phyloP scores from a whole-genome alignment of 2,888 invertebrate genomes.

The Hesperia comma region DNA sequence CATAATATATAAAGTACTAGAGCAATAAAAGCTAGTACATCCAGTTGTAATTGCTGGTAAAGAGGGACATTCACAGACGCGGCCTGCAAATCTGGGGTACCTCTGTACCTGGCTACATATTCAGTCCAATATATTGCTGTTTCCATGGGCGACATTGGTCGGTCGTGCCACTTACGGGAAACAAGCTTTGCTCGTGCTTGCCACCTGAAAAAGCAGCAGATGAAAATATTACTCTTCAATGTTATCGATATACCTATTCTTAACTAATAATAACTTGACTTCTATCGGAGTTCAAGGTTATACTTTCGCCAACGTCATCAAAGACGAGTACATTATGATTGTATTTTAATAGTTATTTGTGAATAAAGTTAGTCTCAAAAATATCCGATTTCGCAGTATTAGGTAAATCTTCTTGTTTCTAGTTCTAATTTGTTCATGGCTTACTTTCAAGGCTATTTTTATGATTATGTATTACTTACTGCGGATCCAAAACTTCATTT shows the following conservation, averaged over 20 bases:
- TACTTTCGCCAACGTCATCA: too few relatives aligned
- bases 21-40: conserved; percentile 69
- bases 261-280: background rate
- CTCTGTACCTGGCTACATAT: conserved; percentile 77
- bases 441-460: too few relatives aligned
- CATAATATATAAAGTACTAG: conserved; percentile 63
- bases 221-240: background rate
- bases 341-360: too few relatives aligned
- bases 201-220: conserved; percentile 55
- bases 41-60: conserved; percentile 72
- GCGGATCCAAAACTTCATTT: conserved; percentile 80
- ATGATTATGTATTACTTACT: conserved; percentile 68
- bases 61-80: conserved; percentile 62
- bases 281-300: too few relatives aligned
- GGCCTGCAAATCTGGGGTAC: conserved; percentile 70
- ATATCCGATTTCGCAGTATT: too few relatives aligned
- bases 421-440: too few relatives aligned
- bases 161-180: conserved; percentile 80
- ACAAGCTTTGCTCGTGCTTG: conserved; percentile 71
- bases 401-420: too few relatives aligned
- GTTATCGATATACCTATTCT: background rate
- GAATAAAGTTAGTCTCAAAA: too few relatives aligned
- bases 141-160: conserved; percentile 79
- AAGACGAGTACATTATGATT: too few relatives aligned
- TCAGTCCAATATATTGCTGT: conserved; percentile 85